Conservation (phyloP, 2,797 vertebrate species). For the Acanthurus leucopareius region DNA sequence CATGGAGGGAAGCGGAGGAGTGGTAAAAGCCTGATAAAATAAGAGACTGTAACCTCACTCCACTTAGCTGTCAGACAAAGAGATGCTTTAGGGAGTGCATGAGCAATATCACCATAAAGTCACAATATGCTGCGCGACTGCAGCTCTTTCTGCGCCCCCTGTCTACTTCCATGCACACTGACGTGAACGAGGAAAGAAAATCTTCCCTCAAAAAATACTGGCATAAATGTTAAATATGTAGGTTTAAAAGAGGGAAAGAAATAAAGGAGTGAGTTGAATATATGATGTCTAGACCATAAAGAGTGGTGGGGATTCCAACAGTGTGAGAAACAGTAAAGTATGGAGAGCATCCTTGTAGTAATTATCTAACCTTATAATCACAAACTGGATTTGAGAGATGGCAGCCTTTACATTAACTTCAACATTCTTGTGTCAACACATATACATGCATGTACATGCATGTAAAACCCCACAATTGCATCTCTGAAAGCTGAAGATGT, state of each 20-base stretch:
- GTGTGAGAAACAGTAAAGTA: conserved; percentile 26
- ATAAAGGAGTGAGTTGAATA: not conserved
- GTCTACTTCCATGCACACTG: conserved; percentile 15
- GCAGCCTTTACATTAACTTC: conserved; percentile 40
- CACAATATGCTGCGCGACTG: conserved; percentile 40
- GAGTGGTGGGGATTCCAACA: conserved; percentile 25
- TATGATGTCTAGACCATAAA: conserved; percentile 19
- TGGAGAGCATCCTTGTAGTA: conserved; percentile 47
- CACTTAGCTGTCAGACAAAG: conserved; percentile 74
- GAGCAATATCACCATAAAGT: conserved; percentile 65
- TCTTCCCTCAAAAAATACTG: conserved; percentile 17
- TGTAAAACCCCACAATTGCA: conserved; percentile 53
- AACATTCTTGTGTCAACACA: conserved; percentile 44
- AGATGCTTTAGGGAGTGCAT: conserved; percentile 69
- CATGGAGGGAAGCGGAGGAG: conserved; percentile 57
- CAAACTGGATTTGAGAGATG: conserved; percentile 44
- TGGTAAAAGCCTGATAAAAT: conserved; percentile 82
- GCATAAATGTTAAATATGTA: conserved; percentile 18
- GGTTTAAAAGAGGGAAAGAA: conserved; percentile 10
- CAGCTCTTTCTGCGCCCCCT: conserved; percentile 32
- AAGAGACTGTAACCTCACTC: conserved; percentile 77
- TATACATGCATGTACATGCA: conserved; percentile 37
- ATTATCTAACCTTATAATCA: conserved; percentile 62
- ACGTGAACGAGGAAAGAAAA: conserved; percentile 24
- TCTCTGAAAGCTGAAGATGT: conserved; percentile 35